Conservation (phyloP, 2,888 invertebrate species). For the Pediacus dermestoides region DNA sequence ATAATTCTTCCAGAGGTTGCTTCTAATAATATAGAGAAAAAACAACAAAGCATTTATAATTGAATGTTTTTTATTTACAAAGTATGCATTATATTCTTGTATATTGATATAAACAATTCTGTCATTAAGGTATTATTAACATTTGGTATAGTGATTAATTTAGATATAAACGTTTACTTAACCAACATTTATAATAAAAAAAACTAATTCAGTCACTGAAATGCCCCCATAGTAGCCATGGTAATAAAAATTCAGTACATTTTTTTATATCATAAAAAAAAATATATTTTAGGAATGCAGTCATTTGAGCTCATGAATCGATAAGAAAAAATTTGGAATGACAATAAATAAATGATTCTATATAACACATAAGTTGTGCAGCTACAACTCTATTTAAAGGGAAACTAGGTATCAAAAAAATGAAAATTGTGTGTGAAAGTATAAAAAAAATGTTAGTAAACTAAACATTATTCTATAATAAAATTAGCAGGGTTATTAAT, state of each 20-base stretch:
- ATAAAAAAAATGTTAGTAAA: conserved; percentile 32
- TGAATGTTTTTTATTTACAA: conserved; percentile 28
- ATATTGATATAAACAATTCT: conserved; percentile 40
- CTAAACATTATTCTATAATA: conserved; percentile 31
- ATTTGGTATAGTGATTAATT: conserved; percentile 44
- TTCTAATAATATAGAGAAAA: too few species aligned
- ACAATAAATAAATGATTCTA: conserved; percentile 26
- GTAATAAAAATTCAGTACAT: conserved; percentile 10
- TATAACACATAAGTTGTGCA: conserved; percentile 17
- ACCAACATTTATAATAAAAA: conserved; percentile 36
- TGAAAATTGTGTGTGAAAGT: conserved; percentile 20
- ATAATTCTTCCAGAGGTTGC: too few species aligned
- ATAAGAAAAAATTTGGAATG: conserved; percentile 33
- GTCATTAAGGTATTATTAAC: conserved; percentile 41
- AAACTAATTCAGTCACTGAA: conserved; percentile 40
- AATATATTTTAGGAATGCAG: conserved; percentile 31
- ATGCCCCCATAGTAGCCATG: conserved; percentile 28
- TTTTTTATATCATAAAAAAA: conserved; percentile 5
- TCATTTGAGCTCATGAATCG: conserved; percentile 34
- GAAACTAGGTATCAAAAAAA: conserved; percentile 20
- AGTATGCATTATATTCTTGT: conserved; percentile 30
- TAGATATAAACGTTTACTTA: conserved; percentile 40
- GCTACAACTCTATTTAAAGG: too few species aligned
- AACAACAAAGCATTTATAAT: too few species aligned
- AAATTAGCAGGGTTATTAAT: conserved; percentile 28